Evolutionary conservation across 2,113 vertebrate genomes (phyloP).

Genomic region (Campylomormyrus numenius): DNA sequence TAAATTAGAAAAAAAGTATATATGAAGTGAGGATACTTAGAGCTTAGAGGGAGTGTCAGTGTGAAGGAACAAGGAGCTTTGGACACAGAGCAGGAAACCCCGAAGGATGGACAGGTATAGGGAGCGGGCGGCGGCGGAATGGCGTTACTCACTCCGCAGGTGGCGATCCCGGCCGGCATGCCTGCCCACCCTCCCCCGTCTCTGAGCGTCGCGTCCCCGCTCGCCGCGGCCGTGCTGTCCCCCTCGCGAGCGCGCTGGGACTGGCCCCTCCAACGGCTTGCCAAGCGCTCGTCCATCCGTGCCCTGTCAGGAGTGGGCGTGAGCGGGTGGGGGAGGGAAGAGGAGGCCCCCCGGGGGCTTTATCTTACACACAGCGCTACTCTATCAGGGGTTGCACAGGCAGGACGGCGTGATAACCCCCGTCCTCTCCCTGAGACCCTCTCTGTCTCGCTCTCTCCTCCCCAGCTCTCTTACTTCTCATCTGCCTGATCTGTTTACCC

Average conservation of each 20-base stretch:
- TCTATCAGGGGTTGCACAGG: slow-evolving; percentile 62
- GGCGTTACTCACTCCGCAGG: slow-evolving; percentile 64
- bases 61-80: not conserved
- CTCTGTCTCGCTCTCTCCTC: slow-evolving; percentile 7
- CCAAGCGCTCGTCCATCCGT: slow-evolving; percentile 36
- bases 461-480: not conserved
- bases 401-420: slow-evolving; percentile 39
- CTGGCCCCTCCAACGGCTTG: slow-evolving; percentile 47
- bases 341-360: slow-evolving; percentile 47
- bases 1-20: not conserved
- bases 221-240: slow-evolving; percentile 49
- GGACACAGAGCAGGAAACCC: not conserved
- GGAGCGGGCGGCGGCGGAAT: not conserved
- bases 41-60: not conserved
- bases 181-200: slow-evolving; percentile 51
- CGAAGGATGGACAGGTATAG: slow-evolving; percentile 29
- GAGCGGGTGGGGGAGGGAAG: slow-evolving; percentile 40
- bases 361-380: slow-evolving; percentile 64
- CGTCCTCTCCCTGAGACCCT: slow-evolving; percentile 18
- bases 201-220: slow-evolving; percentile 33
- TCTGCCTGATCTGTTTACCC: not conserved
- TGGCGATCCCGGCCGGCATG: slow-evolving; percentile 63
- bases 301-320: slow-evolving; percentile 45
- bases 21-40: not conserved
- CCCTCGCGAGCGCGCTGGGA: slow-evolving; percentile 40